Base-by-base conservation (phyloP, 2,888 invertebrate genomes). In the Tanytarsus gracilentus region DNA sequence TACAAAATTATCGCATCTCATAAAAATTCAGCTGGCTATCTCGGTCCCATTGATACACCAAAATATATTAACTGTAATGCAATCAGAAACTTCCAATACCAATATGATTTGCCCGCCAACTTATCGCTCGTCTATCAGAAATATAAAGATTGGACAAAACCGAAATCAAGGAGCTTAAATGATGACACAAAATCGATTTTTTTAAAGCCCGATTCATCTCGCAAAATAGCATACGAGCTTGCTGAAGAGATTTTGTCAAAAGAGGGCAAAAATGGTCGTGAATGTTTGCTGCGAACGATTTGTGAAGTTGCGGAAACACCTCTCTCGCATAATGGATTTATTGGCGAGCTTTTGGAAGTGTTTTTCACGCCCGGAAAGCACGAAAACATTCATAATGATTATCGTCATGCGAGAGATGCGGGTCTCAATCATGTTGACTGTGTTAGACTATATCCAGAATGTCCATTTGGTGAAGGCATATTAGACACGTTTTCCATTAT, bases 391-490 rank as follows among this genome's bases (percentile, higher is more conserved):
- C 77, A 80, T 64, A 68, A 69, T 11, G 68, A 69, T 11, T 86
- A 85, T 69, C 69, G 73, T 18, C 79, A 81, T 62, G 86, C 86
- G 1, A 78, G 81, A 11, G 72, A 72, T 30, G 81, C 81, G 33
- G 86, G 86, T 1, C 72, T 78, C 63, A 79, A 77, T 67, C 82
- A 82, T 70, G 80, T 79, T 61, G 77, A 83, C 70, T 86, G 86
- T 66, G 69, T 76, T 11, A 74, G 73, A 27, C 71, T 81, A n/a
- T 86, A 82, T 69, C 70, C 73, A n/a, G 72, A 72, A 1, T 86
- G 86, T 66, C 79, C 79, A 14, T 72, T 78, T 63, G 83, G 80
- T 9, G 72, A 77, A 62, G 82, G 82, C 8, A 68, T 86, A 36
- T 72, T 86, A 66, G 84, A 85, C 67, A 69, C 78, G n/a, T 76